Evolutionary conservation across 1,140 invertebrate genomes (phyloP).

Genomic region (Panagrolaimus sp.): DNA sequence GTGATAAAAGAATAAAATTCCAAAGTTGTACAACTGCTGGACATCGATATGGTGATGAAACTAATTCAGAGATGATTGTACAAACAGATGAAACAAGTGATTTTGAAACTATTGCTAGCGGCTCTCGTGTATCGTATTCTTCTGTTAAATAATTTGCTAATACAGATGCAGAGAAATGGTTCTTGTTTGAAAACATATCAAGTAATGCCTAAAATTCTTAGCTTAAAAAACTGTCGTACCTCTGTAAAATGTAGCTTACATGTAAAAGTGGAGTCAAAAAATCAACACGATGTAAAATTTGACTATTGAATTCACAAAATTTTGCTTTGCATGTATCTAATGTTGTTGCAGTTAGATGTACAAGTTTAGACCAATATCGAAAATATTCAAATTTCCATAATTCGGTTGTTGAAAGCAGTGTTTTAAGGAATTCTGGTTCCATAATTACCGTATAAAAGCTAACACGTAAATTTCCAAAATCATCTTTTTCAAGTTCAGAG

Average conservation of each 20-base stretch:
- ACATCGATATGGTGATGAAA: not conserved
- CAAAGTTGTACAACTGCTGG: constrained; percentile 22
- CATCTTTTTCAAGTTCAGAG: constrained; percentile 25
- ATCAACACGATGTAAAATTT: not conserved
- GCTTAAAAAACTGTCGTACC: not conserved
- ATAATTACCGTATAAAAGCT: constrained; percentile 26
- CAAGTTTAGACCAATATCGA: constrained; percentile 27
- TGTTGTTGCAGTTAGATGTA: constrained; percentile 22
- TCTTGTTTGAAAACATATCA: constrained; percentile 6
- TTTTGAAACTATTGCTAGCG: not conserved
- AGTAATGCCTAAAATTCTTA: constrained; percentile 8
- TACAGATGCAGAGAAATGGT: not conserved
- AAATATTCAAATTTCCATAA: constrained; percentile 31
- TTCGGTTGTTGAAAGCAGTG: constrained; percentile 29
- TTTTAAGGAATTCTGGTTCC: constrained; percentile 29
- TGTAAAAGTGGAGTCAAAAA: constrained; percentile 19
- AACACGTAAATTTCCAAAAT: constrained; percentile 17
- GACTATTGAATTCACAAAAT: constrained; percentile 11
- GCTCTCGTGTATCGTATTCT: not conserved
- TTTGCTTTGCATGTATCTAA: not conserved
- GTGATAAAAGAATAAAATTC: constrained; percentile 38
- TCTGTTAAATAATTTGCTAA: not conserved
- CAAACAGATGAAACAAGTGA: not conserved
- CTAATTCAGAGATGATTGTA: not conserved
- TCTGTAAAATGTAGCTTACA: not conserved